Evolutionary conservation across 1,140 invertebrate genomes (phyloP).

Genomic region (Anastatus disparis): DNA sequence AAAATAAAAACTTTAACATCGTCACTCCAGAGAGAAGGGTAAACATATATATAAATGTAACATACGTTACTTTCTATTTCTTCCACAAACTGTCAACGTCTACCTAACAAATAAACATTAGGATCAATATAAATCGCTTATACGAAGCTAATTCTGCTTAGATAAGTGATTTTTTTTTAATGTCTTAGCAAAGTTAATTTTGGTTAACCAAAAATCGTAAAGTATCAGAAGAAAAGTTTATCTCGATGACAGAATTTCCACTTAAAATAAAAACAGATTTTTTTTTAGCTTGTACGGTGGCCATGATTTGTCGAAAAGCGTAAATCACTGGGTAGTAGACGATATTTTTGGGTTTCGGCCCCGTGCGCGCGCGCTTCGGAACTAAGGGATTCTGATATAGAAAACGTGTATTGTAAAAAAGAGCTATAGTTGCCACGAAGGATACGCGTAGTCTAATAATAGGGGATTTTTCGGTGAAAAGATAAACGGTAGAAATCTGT

Average conservation of each 20-base stretch:
- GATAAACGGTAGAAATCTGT: too few species aligned
- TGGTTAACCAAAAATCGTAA: slow-evolving; percentile 18
- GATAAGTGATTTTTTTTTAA: slow-evolving; percentile 30
- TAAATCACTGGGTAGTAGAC: slow-evolving; percentile 23
- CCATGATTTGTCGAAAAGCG: slow-evolving; percentile 9
- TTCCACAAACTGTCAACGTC: not conserved
- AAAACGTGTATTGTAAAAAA: slow-evolving; percentile 4
- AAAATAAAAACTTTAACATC: slow-evolving; percentile 37
- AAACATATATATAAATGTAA: too few species aligned
- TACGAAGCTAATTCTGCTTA: slow-evolving; percentile 3
- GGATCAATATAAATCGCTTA: slow-evolving; percentile 16
- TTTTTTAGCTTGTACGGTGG: not conserved
- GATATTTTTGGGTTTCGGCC: slow-evolving; percentile 4
- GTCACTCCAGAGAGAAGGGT: too few species aligned
- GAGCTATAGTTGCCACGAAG: too few species aligned
- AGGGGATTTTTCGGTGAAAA: too few species aligned
- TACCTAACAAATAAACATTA: not conserved
- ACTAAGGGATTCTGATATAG: not conserved
- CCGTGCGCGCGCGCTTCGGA: too few species aligned
- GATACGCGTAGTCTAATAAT: too few species aligned
- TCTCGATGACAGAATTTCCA: too few species aligned
- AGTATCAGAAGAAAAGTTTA: slow-evolving; percentile 16
- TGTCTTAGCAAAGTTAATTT: slow-evolving; percentile 30
- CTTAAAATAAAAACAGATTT: slow-evolving; percentile 1
- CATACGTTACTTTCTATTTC: not conserved